Base-by-base conservation (phyloP, 2,113 vertebrate genomes). In the Phylloscopus trochilus region DNA sequence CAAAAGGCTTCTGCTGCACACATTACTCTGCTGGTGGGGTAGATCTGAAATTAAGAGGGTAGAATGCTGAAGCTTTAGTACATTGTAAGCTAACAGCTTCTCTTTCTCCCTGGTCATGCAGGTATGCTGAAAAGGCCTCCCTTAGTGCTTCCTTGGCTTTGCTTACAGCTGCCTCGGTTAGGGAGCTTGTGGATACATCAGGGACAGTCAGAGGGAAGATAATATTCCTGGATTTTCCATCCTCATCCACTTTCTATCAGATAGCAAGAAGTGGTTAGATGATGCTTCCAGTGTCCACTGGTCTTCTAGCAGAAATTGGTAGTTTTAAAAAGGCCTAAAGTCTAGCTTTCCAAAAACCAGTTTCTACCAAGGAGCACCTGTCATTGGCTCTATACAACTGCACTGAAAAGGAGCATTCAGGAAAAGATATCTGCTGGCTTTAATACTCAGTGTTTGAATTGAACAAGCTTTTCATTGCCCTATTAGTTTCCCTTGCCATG, bases 381-480 rank as follows among this genome's bases (percentile, higher is more conserved):
- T 90, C 33, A 28, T 13, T 55, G 30, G 19, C 9, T 15, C 56
- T 37, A 23, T 81, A 49, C 44, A 79, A 49, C 24, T 37, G 43
- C 63, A 37, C 72, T 86, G 70, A 92, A 96, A 94, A 94, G 55
- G 88, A 95, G 59, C 75, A 92, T 90, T 92, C 15, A 2, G 62
- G n/a, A 58, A 43, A 69, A 88, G 46, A 85, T 86, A 58, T 91
- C 90, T 96, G 76, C 67, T 85, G 44, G 31, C 68, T 93, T 84
- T 88, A 90, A 44, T 15, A 20, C 43, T 35, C 52, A 9, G 16
- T 60, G 43, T 88, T 93, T 96, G 85, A 70, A 87, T 46, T 63
- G 52, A 83, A 26, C 63, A 82, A 24, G 64, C 87, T 93, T 89
- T 58, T 73, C 79, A 68, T 77, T 87, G 90, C 79, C 63, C 72